phyloP scores from a whole-genome alignment of 2,797 vertebrate species.

The Carcharodon carcharias region DNA sequence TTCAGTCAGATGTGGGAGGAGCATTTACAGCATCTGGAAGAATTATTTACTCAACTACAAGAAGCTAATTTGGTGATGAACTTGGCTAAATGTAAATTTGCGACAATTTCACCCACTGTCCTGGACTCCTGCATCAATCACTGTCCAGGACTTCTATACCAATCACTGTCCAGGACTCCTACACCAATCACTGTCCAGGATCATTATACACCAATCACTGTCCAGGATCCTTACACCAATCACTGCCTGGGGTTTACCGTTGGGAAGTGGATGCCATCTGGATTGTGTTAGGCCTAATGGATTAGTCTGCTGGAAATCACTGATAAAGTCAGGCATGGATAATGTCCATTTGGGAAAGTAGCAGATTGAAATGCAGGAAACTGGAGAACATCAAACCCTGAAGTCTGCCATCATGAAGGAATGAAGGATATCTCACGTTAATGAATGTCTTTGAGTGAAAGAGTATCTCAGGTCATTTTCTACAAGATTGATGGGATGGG shows the following conservation, averaged over 20 bases:
- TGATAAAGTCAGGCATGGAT: neutral
- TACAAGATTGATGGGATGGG: neutral
- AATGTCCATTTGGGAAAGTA: neutral
- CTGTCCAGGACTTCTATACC: too few species aligned
- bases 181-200: too few species aligned
- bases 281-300: neutral
- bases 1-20: too few species aligned
- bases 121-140: too few species aligned
- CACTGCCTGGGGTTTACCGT: neutral
- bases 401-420: neutral
- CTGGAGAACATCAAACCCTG: neutral
- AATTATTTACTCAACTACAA: too few species aligned
- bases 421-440: neutral
- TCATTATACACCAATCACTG: too few species aligned
- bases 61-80: too few species aligned
- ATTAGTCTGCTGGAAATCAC: neutral
- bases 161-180: too few species aligned
- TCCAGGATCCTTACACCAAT: too few species aligned
- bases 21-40: too few species aligned
- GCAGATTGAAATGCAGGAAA: neutral
- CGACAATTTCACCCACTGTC: too few species aligned
- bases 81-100: too few species aligned
- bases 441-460: neutral
- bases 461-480: neutral
- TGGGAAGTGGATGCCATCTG: neutral